A percentile compares a stretch with the other conserved stretches of the same genome.
phyloP scores from a whole-genome alignment of 2,888 invertebrate species.

The Drosophila parthenogenetica region DNA sequence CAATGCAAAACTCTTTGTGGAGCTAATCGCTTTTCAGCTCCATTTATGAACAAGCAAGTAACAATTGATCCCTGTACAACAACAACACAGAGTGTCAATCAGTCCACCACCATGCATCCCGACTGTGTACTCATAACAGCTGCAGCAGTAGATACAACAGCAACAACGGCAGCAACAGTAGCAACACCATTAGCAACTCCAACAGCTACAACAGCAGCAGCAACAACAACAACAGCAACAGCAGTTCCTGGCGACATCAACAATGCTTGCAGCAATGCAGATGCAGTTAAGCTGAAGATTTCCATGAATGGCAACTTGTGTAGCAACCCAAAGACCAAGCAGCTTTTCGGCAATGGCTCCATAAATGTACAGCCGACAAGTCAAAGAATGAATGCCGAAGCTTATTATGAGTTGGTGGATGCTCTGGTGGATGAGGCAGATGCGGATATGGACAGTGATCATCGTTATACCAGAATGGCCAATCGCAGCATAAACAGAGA shows the following conservation, averaged over 20 bases:
- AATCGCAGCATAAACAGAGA: constrained; percentile 1
- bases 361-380: constrained; percentile 61
- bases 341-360: constrained; percentile 76
- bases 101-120: constrained; percentile 52
- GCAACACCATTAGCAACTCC: not conserved
- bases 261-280: constrained; percentile 29
- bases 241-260: not conserved
- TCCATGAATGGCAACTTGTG: constrained; percentile 80
- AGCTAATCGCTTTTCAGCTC: constrained; percentile 46
- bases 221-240: not conserved
- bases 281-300: constrained; percentile 76
- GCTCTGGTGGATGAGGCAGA: constrained; percentile 7
- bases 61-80: constrained; percentile 30
- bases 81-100: not conserved
- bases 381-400: constrained; percentile 5
- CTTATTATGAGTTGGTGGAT: constrained; percentile 12
- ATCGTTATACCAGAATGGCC: constrained; percentile 33
- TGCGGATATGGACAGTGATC: constrained; percentile 24
- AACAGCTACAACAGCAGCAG: not conserved
- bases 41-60: constrained; percentile 40
- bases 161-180: not conserved
- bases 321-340: constrained; percentile 67
- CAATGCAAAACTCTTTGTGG: constrained; percentile 24
- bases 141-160: not conserved
- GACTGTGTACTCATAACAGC: constrained; percentile 57